Evolutionary conservation across 1,140 invertebrate species (phyloP).

Genomic region (Triops longicaudatus): DNA sequence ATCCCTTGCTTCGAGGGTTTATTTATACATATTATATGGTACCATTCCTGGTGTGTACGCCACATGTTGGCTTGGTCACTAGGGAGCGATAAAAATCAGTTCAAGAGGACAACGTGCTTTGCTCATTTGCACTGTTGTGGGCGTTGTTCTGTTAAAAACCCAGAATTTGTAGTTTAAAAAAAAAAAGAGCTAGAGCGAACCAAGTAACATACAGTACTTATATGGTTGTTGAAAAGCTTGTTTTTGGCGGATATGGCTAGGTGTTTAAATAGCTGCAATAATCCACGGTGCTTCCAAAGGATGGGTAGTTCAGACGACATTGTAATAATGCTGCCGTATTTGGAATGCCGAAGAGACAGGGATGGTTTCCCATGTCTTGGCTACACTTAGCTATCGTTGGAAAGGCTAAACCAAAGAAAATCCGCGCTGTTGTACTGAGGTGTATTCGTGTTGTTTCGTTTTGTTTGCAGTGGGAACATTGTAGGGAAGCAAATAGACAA

Average conservation of each 20-base stretch:
- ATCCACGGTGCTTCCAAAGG: slow-evolving; percentile 5
- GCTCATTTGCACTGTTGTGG: not conserved
- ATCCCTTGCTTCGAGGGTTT: slow-evolving; percentile 14
- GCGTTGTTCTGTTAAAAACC: not conserved
- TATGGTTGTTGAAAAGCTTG: not conserved
- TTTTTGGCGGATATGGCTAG: not conserved
- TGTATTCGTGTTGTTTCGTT: not conserved
- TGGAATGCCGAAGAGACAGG: not conserved
- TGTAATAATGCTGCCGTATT: not conserved
- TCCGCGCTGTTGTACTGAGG: not conserved
- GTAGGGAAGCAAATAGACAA: not conserved
- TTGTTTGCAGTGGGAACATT: not conserved
- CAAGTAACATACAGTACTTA: not conserved
- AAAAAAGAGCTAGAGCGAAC: not conserved
- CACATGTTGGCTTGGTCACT: not conserved
- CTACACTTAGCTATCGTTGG: slow-evolving; percentile 9
- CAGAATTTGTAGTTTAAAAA: not conserved
- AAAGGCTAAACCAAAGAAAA: not conserved
- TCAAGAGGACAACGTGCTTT: not conserved
- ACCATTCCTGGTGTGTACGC: not conserved
- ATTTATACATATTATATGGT: slow-evolving; percentile 4
- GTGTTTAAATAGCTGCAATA: slow-evolving; percentile 5
- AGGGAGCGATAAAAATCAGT: not conserved
- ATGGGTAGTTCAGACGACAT: not conserved
- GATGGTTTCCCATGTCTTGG: not conserved